Evolutionary conservation across 2,797 vertebrate species (phyloP), one percentile per base, ranked within the genome.

Genomic region (Rallus crepitans): DNA sequence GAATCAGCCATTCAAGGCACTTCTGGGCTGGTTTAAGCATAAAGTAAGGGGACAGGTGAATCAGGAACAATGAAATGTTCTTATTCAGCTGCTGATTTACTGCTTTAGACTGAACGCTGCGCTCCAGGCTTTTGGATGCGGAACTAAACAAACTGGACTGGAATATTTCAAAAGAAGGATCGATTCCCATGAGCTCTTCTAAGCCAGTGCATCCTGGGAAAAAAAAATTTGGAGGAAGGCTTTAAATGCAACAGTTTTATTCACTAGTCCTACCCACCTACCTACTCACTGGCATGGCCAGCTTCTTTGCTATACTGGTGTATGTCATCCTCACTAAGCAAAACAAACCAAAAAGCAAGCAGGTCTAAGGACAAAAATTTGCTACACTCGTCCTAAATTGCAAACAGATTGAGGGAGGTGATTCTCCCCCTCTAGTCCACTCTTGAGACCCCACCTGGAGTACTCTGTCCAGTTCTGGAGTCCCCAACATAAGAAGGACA

Each of bases 1-100:
- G 99, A 94, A 99, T 98, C 40, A 99, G 98, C 99, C 99, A 99
- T 91, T 99, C 99, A 21, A 99, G 98, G 97, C 99, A 99, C 97
- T 99, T 99, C 96, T 99, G 99, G 2, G 99, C 99, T 15, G 99
- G 99, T 42, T 99, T 99, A 56, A 99, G 98, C 96, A 99, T 98
- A 95, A 99, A 99, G 96, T 99, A 99, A 4, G 99, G 99, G 7
- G 98, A 99, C 37, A 99, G 94, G 42, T 99, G 99, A 60, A 98
- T 96, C 65, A 99, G 99, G 94, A 99, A 99, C 56, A 98, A 97
- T 0, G 98, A 98, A 95, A 99, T 98, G 93, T 97, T 98, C 57
- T 98, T 98, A 91, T 99, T 98, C 96, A 99, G 98, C 93, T 99
- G 98, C 88, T 98, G 94, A 91, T 99, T 99, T 87, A 99, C 98